A percentile compares a stretch with the other conserved stretches of the same genome.
These are phyloP conservation scores for Urocitellus parryii DNA, from an alignment of 2,113 vertebrate species.

Conservation along the genomic window DNA sequence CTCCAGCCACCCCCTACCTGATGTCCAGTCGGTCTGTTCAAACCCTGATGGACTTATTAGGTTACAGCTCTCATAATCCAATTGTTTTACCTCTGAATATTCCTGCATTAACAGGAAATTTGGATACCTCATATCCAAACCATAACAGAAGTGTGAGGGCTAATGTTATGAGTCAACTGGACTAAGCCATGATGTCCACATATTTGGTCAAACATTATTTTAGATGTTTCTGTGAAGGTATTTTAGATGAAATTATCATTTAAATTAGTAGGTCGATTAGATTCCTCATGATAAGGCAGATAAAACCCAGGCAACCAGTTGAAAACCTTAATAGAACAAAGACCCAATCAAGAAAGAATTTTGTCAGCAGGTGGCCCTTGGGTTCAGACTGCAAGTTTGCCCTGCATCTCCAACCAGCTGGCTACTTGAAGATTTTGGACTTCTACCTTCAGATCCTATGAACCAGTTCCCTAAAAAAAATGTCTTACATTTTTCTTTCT, in stretches of 20 bases:
- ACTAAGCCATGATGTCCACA: background rate
- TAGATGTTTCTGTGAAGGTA: background rate
- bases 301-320: background rate
- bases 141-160: background rate
- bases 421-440: background rate
- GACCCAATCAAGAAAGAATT: background rate
- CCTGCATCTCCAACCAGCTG: background rate
- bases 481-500: background rate
- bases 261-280: background rate
- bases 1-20: too few species aligned
- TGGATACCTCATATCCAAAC: too few species aligned
- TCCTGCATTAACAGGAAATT: too few species aligned
- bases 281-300: background rate
- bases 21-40: too few species aligned
- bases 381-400: background rate
- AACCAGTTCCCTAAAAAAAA: background rate
- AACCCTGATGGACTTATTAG: too few species aligned
- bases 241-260: background rate
- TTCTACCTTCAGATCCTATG: background rate
- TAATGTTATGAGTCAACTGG: background rate
- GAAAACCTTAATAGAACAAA: background rate
- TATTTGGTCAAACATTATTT: background rate
- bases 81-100: too few species aligned
- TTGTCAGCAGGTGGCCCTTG: background rate
- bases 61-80: too few species aligned